A percentile compares a stretch with the other conserved stretches of the same genome.
Evolutionary conservation across 2,888 invertebrate genomes (phyloP).

Genomic region (Scaptodrosophila latifasciaeformis): DNA sequence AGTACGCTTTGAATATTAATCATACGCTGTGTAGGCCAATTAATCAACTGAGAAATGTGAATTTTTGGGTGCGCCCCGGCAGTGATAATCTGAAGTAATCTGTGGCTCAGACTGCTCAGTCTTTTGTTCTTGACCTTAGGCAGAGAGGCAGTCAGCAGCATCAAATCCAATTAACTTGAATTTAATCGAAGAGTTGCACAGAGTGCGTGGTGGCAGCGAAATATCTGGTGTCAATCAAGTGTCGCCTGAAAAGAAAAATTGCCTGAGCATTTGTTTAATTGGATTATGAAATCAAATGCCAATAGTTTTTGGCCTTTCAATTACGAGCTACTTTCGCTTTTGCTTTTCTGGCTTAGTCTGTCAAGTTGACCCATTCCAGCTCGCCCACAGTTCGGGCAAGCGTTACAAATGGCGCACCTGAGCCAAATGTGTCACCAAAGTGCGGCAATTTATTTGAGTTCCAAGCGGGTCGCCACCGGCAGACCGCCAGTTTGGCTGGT

Average conservation of each 20-base stretch:
- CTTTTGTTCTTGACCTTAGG: conserved; percentile 60
- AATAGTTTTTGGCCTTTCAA: too few species aligned
- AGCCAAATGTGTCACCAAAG: conserved; percentile 50
- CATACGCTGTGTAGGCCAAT: conserved; percentile 46
- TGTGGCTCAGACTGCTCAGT: conserved; percentile 1
- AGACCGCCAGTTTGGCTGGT: too few species aligned
- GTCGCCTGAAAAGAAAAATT: too few species aligned
- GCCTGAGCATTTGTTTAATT: conserved; percentile 45
- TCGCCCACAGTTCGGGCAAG: conserved; percentile 14
- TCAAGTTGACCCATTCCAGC: conserved; percentile 49
- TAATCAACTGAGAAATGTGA: conserved; percentile 13
- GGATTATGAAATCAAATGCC: conserved; percentile 60
- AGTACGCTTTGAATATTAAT: conserved; percentile 45
- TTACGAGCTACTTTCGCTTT: conserved; percentile 58
- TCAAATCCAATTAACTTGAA: conserved; percentile 53
- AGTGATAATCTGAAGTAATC: background rate
- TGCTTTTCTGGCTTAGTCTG: conserved; percentile 38
- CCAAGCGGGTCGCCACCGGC: background rate
- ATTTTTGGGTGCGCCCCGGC: conserved; percentile 33
- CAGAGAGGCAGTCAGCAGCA: conserved; percentile 12
- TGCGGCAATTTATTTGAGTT: conserved; percentile 41
- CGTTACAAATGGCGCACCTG: conserved; percentile 45
- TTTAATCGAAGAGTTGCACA: conserved; percentile 21
- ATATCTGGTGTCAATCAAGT: conserved; percentile 68
- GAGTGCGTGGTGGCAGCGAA: conserved; percentile 64